Percentiles rank a stretch among this genome's conserved stretches.
Conservation (phyloP, 2,888 invertebrate genomes). For the Clanis bilineata region DNA sequence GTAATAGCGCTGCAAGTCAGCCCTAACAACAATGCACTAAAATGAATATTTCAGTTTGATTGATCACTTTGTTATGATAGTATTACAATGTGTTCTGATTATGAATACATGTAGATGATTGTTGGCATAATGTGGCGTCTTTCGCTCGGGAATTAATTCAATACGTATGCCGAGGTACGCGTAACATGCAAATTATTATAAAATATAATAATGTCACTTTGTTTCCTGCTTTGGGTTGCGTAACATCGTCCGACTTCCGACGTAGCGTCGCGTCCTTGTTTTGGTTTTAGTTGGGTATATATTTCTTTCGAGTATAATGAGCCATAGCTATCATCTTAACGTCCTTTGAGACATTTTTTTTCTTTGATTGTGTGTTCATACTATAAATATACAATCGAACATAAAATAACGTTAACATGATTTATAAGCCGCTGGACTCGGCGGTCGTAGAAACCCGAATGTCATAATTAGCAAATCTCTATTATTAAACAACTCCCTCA, state of each 20-base stretch:
- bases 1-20: too few species aligned
- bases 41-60: background rate
- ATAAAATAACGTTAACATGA: too few species aligned
- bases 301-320: background rate
- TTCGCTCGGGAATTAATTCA: slow-evolving; percentile 41
- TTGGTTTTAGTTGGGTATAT: slow-evolving; percentile 1
- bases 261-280: slow-evolving; percentile 22
- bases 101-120: background rate
- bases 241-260: slow-evolving; percentile 23
- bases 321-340: background rate
- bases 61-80: background rate
- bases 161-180: slow-evolving; percentile 38
- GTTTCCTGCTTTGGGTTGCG: slow-evolving; percentile 50
- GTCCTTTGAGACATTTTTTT: too few species aligned
- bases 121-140: slow-evolving; percentile 15
- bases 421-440: too few species aligned
- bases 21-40: background rate
- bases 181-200: slow-evolving; percentile 44
- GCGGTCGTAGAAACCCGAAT: too few species aligned
- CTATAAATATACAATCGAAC: too few species aligned
- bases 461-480: too few species aligned
- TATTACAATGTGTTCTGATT: background rate
- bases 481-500: too few species aligned
- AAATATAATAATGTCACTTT: slow-evolving; percentile 41
- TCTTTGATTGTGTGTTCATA: too few species aligned